phyloP scores from a whole-genome alignment of 1,140 invertebrate genomes.

The Magallana gigas region DNA sequence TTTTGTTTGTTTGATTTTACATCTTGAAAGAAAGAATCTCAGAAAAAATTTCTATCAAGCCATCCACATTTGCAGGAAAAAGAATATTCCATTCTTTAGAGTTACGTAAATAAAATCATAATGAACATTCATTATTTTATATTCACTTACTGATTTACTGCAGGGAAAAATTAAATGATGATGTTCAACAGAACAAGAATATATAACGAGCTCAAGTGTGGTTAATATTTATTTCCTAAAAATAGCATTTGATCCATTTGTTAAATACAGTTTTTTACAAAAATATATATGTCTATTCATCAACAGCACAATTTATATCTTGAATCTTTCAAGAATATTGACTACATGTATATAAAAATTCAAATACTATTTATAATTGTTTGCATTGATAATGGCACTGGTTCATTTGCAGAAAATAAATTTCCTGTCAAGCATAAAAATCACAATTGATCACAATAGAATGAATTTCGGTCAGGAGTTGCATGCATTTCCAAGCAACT shows the following conservation, averaged over 20 bases:
- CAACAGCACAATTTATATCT: constrained; percentile 1
- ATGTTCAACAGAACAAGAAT: too few relatives aligned
- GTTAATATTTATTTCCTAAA: constrained; percentile 14
- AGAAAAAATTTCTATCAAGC: too few relatives aligned
- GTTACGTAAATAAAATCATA: too few relatives aligned
- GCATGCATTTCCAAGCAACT: too few relatives aligned
- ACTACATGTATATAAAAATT: not conserved
- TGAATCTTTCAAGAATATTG: not conserved
- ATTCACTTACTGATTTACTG: too few relatives aligned
- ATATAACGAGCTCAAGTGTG: not conserved
- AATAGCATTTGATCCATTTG: constrained; percentile 20
- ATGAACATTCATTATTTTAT: too few relatives aligned
- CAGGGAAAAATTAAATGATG: too few relatives aligned
- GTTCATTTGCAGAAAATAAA: constrained; percentile 1
- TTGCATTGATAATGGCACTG: constrained; percentile 30
- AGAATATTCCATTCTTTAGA: too few relatives aligned
- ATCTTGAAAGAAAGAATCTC: not conserved
- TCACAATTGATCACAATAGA: not conserved
- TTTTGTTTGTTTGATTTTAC: not conserved
- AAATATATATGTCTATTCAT: constrained; percentile 5
- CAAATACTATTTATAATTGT: not conserved
- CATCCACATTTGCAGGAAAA: too few relatives aligned
- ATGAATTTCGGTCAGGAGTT: not conserved
- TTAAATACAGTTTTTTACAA: constrained; percentile 1
- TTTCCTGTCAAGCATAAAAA: constrained; percentile 26